phyloP scores from a whole-genome alignment of 2,797 vertebrate genomes.

The Champsocephalus esox region DNA sequence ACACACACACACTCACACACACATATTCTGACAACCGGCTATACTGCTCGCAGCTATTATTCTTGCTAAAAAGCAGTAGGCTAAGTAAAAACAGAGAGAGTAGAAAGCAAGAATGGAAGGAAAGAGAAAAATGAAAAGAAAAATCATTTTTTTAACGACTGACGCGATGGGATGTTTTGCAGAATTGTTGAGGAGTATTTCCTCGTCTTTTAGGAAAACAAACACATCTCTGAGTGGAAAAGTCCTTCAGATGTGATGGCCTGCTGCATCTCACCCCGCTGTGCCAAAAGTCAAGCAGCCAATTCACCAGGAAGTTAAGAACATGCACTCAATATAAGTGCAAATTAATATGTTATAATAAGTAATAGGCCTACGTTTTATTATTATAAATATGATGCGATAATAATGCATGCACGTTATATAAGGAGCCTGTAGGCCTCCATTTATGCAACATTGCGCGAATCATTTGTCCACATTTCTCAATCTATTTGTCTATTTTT shows the following conservation, averaged over 20 bases:
- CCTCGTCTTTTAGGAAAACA: constrained; percentile 79
- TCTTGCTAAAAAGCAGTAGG: constrained; percentile 77
- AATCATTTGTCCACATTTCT: background rate
- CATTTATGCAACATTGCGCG: background rate
- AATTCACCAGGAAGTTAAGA: constrained; percentile 35
- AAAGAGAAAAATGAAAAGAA: constrained; percentile 80
- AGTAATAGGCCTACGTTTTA: background rate
- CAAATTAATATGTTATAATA: background rate
- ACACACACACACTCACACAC: background rate
- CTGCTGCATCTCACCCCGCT: constrained; percentile 58
- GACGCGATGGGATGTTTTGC: constrained; percentile 70
- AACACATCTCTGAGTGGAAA: constrained; percentile 69
- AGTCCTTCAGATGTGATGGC: constrained; percentile 70
- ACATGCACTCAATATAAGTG: background rate
- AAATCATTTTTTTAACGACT: constrained; percentile 75
- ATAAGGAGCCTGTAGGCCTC: background rate
- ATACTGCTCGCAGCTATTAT: constrained; percentile 82
- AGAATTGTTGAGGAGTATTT: constrained; percentile 74
- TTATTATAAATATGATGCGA: background rate
- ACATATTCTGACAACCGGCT: constrained; percentile 68
- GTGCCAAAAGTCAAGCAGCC: constrained; percentile 37
- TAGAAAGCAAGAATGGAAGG: constrained; percentile 56
- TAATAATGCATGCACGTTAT: background rate
- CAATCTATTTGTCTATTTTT: background rate
- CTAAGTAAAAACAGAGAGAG: constrained; percentile 41